Percentiles rank a stretch among this genome's conserved stretches.
Evolutionary conservation across 2,113 vertebrate genomes (phyloP).

Genomic region (Siniperca knerii): DNA sequence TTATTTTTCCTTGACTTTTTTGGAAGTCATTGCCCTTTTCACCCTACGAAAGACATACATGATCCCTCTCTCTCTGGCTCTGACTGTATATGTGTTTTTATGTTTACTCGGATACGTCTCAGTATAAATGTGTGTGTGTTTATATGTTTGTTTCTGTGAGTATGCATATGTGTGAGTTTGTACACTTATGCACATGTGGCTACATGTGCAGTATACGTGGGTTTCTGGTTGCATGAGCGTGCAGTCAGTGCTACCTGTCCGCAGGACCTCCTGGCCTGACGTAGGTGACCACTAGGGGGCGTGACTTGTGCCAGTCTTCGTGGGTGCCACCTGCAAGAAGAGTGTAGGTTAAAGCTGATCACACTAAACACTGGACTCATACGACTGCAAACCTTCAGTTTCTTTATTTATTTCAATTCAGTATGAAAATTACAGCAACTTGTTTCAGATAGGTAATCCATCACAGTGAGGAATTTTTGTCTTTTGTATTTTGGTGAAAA

Average conservation of each 20-base stretch:
- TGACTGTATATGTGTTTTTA: not conserved
- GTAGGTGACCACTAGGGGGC: slow-evolving; percentile 93
- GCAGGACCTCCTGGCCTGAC: slow-evolving; percentile 95
- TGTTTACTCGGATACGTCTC: not conserved
- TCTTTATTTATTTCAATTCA: not conserved
- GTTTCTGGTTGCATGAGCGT: not conserved
- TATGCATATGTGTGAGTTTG: not conserved
- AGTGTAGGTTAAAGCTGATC: not conserved
- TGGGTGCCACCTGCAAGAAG: slow-evolving; percentile 86
- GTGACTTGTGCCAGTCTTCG: slow-evolving; percentile 95
- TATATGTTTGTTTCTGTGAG: not conserved
- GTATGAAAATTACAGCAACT: not conserved
- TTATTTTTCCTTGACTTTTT: not conserved
- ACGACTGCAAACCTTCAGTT: not conserved
- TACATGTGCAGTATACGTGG: not conserved
- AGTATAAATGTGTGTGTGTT: not conserved
- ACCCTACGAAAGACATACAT: not conserved
- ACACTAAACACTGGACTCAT: not conserved
- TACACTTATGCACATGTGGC: too few relatives aligned
- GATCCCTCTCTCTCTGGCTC: too few relatives aligned
- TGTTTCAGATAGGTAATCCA: not conserved
- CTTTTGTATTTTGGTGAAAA: not conserved
- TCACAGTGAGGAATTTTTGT: not conserved
- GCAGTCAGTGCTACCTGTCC: slow-evolving; percentile 88
- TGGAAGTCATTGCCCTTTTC: not conserved